Conservation (phyloP, 1,140 invertebrate species). For the Zaprionus ghesquierei region DNA sequence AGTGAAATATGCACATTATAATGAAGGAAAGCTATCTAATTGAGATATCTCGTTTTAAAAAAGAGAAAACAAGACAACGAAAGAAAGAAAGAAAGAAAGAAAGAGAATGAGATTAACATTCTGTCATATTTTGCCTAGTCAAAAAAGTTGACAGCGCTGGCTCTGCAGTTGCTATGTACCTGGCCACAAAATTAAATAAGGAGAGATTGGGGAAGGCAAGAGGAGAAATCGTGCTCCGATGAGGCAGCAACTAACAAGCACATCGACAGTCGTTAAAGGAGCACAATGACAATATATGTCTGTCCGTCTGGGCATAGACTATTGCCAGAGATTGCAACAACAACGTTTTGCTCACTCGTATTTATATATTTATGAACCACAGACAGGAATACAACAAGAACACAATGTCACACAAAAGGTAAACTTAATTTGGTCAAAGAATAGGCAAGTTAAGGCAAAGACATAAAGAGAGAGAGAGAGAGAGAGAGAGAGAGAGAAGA, state of each 20-base stretch:
- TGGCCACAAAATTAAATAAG: constrained; percentile 37
- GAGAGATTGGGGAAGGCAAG: neutral
- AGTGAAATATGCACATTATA: neutral
- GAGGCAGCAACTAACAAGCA: constrained; percentile 41
- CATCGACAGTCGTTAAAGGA: constrained; percentile 41
- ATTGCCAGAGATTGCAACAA: constrained; percentile 25
- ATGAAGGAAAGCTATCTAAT: constrained; percentile 12
- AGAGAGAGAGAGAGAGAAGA: constrained; percentile 2
- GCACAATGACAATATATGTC: constrained; percentile 17
- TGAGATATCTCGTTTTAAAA: constrained; percentile 14
- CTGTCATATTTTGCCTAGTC: constrained; percentile 20
- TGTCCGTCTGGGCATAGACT: neutral
- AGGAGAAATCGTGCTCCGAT: neutral
- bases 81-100: neutral
- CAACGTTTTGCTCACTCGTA: constrained; percentile 4
- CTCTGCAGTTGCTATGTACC: neutral
- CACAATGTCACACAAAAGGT: constrained; percentile 32
- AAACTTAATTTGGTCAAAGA: constrained; percentile 37
- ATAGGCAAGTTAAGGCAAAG: constrained; percentile 3
- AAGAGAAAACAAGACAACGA: too few species aligned
- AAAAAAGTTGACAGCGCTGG: constrained; percentile 9
- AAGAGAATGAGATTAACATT: neutral
- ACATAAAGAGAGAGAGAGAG: neutral
- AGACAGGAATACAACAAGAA: constrained; percentile 7
- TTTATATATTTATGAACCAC: constrained; percentile 44